Conservation (phyloP, 2,888 invertebrate genomes). For the Sminthurinus aureus region DNA sequence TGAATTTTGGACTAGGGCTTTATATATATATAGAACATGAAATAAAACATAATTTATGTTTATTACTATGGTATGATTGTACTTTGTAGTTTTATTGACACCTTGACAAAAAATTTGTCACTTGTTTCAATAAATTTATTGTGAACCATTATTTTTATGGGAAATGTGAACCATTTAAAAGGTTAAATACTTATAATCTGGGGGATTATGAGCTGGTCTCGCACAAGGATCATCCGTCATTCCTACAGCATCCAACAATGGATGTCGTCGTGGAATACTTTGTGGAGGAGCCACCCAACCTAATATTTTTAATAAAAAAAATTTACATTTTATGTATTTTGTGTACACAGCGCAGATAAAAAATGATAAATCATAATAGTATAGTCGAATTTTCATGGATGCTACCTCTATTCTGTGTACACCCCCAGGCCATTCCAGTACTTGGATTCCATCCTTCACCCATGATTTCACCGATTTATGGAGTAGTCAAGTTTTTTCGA, state of each 20-base stretch:
- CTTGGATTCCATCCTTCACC: slow-evolving; percentile 41
- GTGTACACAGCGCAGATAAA: too few relatives aligned
- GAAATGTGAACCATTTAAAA: background rate
- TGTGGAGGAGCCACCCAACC: slow-evolving; percentile 54
- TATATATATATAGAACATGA: background rate
- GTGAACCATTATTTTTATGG: too few relatives aligned
- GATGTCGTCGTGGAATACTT: slow-evolving; percentile 52
- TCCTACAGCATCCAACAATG: slow-evolving; percentile 53
- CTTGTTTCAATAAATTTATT: too few relatives aligned
- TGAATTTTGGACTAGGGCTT: slow-evolving; percentile 55
- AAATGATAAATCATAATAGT: too few relatives aligned
- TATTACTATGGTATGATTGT: too few relatives aligned
- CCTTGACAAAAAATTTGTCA: too few relatives aligned
- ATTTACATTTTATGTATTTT: too few relatives aligned
- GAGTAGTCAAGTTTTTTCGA: background rate
- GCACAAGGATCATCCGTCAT: slow-evolving; percentile 58
- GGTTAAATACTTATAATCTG: slow-evolving; percentile 48
- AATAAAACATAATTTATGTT: too few relatives aligned
- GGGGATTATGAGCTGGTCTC: slow-evolving; percentile 49
- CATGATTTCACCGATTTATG: slow-evolving; percentile 9
- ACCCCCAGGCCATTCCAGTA: slow-evolving; percentile 51
- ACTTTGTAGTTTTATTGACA: too few relatives aligned
- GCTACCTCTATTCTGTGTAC: slow-evolving; percentile 19
- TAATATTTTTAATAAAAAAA: too few relatives aligned
- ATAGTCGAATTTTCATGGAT: background rate